Evolutionary conservation across 2,113 vertebrate genomes (phyloP).

Genomic region (Phyllostomus discolor): DNA sequence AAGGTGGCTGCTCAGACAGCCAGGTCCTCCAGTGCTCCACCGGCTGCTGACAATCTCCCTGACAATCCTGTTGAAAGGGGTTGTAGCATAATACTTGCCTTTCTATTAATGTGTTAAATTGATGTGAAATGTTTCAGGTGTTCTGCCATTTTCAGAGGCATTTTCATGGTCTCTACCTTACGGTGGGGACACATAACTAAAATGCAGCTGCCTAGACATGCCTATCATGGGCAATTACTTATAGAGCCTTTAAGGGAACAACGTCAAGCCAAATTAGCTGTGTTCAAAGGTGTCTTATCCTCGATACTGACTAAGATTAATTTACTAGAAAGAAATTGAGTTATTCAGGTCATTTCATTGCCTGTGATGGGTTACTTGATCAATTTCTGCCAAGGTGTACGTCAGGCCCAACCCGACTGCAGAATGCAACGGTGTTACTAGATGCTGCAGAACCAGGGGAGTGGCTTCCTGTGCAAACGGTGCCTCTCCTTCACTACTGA

Average conservation of each 20-base stretch:
- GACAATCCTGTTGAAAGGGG: background rate
- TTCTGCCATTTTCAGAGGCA: background rate
- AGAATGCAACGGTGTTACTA: background rate
- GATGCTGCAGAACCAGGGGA: background rate
- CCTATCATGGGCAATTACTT: background rate
- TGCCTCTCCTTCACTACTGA: background rate
- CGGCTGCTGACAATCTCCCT: background rate
- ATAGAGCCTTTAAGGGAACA: conserved; percentile 32
- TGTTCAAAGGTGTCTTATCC: conserved; percentile 46
- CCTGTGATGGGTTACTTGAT: background rate
- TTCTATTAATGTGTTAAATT: background rate
- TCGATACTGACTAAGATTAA: conserved; percentile 8
- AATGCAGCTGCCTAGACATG: background rate
- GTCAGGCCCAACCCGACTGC: background rate
- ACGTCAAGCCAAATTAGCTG: conserved; percentile 16
- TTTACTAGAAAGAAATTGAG: conserved; percentile 47
- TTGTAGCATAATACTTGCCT: background rate
- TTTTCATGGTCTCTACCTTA: background rate
- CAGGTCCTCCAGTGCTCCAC: background rate
- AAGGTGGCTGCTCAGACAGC: background rate
- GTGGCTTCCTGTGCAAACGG: background rate
- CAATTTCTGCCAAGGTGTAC: background rate
- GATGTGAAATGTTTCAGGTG: background rate
- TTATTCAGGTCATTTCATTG: conserved; percentile 1
- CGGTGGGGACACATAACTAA: background rate